Evolutionary conservation across 2,888 invertebrate genomes (phyloP).

Genomic region (Rhingia rostrata): DNA sequence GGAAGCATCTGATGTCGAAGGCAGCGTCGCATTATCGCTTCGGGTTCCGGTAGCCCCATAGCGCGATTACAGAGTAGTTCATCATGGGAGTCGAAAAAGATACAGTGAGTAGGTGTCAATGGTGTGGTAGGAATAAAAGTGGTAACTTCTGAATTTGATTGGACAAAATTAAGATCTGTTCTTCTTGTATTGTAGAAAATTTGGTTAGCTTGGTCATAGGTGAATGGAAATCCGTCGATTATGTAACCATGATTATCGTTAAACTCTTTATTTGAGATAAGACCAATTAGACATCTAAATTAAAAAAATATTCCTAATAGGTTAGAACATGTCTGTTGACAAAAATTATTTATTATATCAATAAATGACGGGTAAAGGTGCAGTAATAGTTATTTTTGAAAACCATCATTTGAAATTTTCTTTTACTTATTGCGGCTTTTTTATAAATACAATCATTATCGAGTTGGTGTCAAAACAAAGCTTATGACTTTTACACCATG

Average conservation of each 20-base stretch:
- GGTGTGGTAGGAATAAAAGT: background rate
- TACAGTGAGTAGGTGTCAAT: conserved; percentile 64
- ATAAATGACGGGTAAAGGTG: too few relatives aligned
- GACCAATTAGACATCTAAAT: conserved; percentile 62
- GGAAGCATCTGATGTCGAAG: conserved; percentile 67
- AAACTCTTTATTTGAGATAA: conserved; percentile 59
- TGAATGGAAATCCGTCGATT: conserved; percentile 74
- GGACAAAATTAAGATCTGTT: background rate
- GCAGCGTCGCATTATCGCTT: conserved; percentile 64
- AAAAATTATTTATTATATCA: too few relatives aligned
- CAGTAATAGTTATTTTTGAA: too few relatives aligned
- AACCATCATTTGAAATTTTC: too few relatives aligned
- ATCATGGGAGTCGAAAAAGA: conserved; percentile 68
- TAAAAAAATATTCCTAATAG: background rate
- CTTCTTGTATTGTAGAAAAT: conserved; percentile 50
- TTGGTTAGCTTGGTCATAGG: conserved; percentile 60
- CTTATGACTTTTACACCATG: too few relatives aligned
- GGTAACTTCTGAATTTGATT: background rate
- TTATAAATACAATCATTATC: too few relatives aligned
- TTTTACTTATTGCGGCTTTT: too few relatives aligned
- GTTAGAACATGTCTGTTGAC: background rate
- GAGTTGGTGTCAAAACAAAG: too few relatives aligned
- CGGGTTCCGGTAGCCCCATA: conserved; percentile 68
- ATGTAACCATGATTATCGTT: conserved; percentile 75
- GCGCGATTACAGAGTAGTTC: conserved; percentile 70